Percentiles rank a stretch among this genome's conserved stretches.
phyloP scores from a whole-genome alignment of 2,888 invertebrate genomes.

The Busseola fusca region DNA sequence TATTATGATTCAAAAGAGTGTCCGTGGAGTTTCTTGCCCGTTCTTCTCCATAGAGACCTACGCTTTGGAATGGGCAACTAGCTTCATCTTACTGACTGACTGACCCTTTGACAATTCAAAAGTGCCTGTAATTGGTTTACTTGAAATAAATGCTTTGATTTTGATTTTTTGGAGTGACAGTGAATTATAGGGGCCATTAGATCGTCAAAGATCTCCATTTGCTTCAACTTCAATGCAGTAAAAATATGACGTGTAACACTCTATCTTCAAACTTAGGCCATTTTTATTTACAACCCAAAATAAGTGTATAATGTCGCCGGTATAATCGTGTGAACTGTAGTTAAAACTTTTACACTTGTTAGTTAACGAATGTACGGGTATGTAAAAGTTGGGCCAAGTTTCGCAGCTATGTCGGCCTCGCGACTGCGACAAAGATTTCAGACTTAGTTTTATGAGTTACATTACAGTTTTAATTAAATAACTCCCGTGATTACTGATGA shows the following conservation, averaged over 20 bases:
- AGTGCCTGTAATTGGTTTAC: too few relatives aligned
- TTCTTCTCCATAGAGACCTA: too few relatives aligned
- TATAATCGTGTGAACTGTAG: constrained; percentile 71
- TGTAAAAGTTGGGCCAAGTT: constrained; percentile 71
- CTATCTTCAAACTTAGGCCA: background rate
- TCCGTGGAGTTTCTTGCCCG: too few relatives aligned
- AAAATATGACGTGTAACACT: background rate
- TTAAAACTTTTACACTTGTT: constrained; percentile 74
- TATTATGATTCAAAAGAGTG: too few relatives aligned
- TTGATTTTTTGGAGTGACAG: too few relatives aligned
- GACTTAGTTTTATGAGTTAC: constrained; percentile 76
- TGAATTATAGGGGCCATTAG: background rate
- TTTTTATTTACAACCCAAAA: constrained; percentile 31
- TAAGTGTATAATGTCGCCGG: constrained; percentile 59
- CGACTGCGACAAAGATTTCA: constrained; percentile 73
- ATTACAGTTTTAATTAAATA: constrained; percentile 79
- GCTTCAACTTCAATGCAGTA: background rate
- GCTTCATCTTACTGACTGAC: too few relatives aligned
- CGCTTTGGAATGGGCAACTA: too few relatives aligned
- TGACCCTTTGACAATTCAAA: too few relatives aligned
- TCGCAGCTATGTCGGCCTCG: constrained; percentile 69
- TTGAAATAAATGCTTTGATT: too few relatives aligned
- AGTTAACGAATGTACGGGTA: constrained; percentile 67
- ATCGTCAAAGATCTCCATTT: background rate
- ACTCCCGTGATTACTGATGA: constrained; percentile 68